A percentile compares a stretch with the other conserved stretches of the same genome.
phyloP scores from a whole-genome alignment of 2,888 invertebrate genomes.

The Pyrocoelia pectoralis region DNA sequence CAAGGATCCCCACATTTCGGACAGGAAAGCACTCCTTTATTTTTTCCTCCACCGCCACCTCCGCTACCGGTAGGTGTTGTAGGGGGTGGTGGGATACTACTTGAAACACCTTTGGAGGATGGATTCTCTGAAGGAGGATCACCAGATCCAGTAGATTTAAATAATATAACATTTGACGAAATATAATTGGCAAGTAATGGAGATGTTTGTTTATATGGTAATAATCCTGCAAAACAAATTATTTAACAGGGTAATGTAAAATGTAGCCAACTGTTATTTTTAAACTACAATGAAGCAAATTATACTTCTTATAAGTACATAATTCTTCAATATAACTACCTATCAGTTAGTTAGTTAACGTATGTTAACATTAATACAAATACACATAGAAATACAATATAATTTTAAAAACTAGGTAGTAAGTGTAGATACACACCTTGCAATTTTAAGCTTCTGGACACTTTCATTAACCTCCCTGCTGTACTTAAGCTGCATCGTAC shows the following conservation, averaged over 20 bases:
- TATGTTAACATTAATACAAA: background rate
- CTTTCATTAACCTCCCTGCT: constrained; percentile 58
- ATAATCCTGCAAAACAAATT: constrained; percentile 46
- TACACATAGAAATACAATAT: no score
- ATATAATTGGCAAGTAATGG: constrained; percentile 41
- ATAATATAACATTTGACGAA: constrained; percentile 50
- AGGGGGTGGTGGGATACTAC: constrained; percentile 34
- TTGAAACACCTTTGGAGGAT: constrained; percentile 42
- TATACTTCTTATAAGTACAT: no score
- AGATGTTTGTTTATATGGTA: constrained; percentile 46
- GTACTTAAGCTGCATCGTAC: constrained; percentile 58
- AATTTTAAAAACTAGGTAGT: background rate
- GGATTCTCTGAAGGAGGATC: constrained; percentile 43
- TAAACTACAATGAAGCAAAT: no score
- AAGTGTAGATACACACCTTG: background rate
- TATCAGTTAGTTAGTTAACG: no score
- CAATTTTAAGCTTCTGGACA: constrained; percentile 48
- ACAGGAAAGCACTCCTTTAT: constrained; percentile 84
- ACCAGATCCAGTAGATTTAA: constrained; percentile 52
- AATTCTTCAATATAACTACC: no score
- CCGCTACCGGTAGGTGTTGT: constrained; percentile 41
- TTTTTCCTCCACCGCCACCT: constrained; percentile 69
- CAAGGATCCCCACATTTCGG: constrained; percentile 98
- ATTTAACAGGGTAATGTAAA: background rate
- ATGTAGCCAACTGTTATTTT: no score